These are phyloP conservation scores for Dipodomys stephensi DNA, from an alignment of 2,113 vertebrate species.

Conservation along the genomic window DNA sequence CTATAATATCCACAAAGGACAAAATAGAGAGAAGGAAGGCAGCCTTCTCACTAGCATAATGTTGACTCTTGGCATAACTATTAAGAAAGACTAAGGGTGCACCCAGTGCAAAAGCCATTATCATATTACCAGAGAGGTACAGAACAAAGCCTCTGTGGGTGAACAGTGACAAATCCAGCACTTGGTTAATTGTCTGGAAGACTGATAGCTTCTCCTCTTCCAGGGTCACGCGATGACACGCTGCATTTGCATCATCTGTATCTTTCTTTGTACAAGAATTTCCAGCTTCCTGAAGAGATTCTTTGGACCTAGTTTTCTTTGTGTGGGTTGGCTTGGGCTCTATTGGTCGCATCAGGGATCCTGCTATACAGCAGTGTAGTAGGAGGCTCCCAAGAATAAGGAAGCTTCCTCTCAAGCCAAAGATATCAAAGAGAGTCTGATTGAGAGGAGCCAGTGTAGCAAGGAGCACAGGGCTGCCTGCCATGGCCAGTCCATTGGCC, in stretches of 20 bases:
- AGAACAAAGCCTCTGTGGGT: conserved; percentile 96
- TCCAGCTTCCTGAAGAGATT: conserved; percentile 84
- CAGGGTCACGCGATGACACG: conserved; percentile 84
- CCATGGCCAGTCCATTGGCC: conserved; percentile 98
- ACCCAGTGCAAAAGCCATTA: conserved; percentile 98
- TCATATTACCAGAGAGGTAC: conserved; percentile 93
- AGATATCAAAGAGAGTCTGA: conserved; percentile 93
- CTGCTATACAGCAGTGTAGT: conserved; percentile 97
- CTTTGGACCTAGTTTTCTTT: conserved; percentile 83
- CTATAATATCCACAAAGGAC: conserved; percentile 98
- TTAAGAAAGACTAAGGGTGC: conserved; percentile 97
- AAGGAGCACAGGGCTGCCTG: conserved; percentile 96
- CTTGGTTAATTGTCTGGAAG: conserved; percentile 91
- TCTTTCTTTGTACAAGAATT: conserved; percentile 67
- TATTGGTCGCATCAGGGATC: conserved; percentile 97
- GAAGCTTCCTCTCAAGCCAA: conserved; percentile 98
- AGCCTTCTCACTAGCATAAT: conserved; percentile 93
- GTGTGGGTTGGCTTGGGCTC: conserved; percentile 89
- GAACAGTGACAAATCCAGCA: conserved; percentile 96
- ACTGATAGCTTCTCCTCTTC: conserved; percentile 84
- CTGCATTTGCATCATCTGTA: conserved; percentile 83
- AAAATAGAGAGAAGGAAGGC: conserved; percentile 97
- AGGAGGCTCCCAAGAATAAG: conserved; percentile 95
- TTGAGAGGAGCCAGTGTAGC: conserved; percentile 96
- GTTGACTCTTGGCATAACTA: conserved; percentile 95